Evolutionary conservation across 2,888 invertebrate genomes (phyloP).

Genomic region (Nemurella pictetii): DNA sequence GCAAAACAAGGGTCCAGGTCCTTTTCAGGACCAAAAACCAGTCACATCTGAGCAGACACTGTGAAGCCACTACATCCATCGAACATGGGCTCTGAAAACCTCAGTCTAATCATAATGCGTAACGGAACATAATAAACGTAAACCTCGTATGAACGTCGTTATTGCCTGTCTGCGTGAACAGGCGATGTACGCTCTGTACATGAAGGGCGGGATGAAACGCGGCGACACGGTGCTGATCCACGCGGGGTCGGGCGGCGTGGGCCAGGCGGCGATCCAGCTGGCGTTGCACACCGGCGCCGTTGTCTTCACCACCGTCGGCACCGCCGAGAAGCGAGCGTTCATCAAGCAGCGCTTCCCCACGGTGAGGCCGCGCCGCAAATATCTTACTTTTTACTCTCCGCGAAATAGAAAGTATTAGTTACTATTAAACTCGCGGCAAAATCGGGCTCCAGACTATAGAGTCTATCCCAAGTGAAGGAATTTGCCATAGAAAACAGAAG

Average conservation of each 20-base stretch:
- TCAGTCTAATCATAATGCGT: neutral
- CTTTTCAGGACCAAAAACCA: no score
- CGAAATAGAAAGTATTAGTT: no score
- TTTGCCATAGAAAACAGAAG: no score
- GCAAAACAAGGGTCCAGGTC: no score
- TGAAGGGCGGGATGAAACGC: constrained; percentile 44
- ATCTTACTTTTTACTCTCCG: no score
- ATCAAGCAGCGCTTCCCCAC: constrained; percentile 62
- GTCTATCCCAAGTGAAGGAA: no score
- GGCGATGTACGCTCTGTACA: neutral
- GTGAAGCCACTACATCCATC: no score
- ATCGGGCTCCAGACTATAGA: no score
- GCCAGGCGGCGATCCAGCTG: constrained; percentile 76
- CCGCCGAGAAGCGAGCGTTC: constrained; percentile 64
- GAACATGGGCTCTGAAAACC: neutral
- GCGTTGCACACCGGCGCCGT: constrained; percentile 66
- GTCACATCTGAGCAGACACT: neutral
- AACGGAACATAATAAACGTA: neutral
- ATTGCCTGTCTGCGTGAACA: neutral
- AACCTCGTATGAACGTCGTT: neutral
- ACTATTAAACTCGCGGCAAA: no score
- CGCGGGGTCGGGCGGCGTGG: constrained; percentile 71
- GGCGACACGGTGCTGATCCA: constrained; percentile 58
- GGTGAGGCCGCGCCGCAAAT: no score
- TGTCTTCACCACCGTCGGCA: constrained; percentile 73